Base-by-base conservation (phyloP, 2,113 vertebrate genomes). In the Stigmatopora nigra region DNA sequence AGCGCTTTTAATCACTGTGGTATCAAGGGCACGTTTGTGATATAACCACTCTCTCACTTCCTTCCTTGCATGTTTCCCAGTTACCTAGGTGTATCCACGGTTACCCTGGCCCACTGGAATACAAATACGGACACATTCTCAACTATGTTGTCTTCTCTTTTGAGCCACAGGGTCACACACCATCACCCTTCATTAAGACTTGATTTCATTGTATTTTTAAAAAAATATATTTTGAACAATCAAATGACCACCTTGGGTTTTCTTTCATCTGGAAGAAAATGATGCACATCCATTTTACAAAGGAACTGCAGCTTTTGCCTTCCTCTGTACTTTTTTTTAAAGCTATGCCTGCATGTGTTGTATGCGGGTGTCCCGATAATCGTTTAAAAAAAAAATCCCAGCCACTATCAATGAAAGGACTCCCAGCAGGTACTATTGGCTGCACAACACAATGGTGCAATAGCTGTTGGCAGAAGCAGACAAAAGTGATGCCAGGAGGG, bases 1-100 rank as follows among this genome's bases (percentile, higher is more conserved):
- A 77, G 68, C 71, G 76, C 38, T 71, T 86, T 89, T 84, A 86
- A 88, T 77, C 84, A 84, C 79, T 75, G 80, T 67, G 84, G 81
- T 84, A 88, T 83, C 9, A 7, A 89, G 82, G 80, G 83, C 88
- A 86, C 69, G 85, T 66, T 73, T 82, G 64, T 78, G 69, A 79
- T 89, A 89, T 85, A 79, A 82, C 75, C 71, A 71, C 82, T 86
- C 80, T 74, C 83, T 85, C 73, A 84, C 88, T 90, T 92, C 91
- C 92, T 90, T 86, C 90, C 80, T 79, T 76, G 90, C 89, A 93
- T 92, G 93, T 87, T 93, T 90, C 85, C 88, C 92, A 92, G 91
- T 92, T 90, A 93, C 92, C 88, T 90, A 79, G 79, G 82, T 73
- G 95, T 95, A 93, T 92, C 94, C 93, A 96, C 79, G 94, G 91